Evolutionary conservation across 1,140 invertebrate genomes (phyloP), one percentile per base, ranked within the genome.

Genomic region (Lasioglossum albipes): DNA sequence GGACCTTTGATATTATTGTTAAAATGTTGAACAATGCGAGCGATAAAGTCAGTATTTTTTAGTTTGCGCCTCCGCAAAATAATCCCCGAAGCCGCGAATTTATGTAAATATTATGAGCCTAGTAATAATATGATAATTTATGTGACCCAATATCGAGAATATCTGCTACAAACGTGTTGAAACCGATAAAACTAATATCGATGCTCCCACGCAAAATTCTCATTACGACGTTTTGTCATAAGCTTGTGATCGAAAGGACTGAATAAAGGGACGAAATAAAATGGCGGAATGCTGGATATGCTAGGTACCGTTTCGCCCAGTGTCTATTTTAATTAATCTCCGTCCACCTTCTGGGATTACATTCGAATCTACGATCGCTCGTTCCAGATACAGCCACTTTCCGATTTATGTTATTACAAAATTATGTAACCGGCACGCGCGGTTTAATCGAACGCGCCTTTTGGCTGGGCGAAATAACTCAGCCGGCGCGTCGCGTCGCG

Each of bases 391-490:
- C 42, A 22, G 20, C 59, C 36, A 45, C 59, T 5, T 31, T 16
- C 13, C 41, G n/a, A 73, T 59, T 31, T 45, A 20, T 66, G 65
- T 76, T 52, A 22, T 42, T 75, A 66, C 45, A 79, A 79, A 66
- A 54, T 73, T 72, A 66, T 71, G 70, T 66, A 79, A 79, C 42
- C 31, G 42, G 42, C 54, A 77, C 66, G 27, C 68, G 49, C 31
- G 41, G 69, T 57, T 79, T 72, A 72, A 79, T 79, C 27, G 76
- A 79, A 72, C 61, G 22, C 49, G 31, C 12, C 49, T 66, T 49
- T 74, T 27, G 49, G 7, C 0, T 20, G 52, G 52, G 12, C 36
- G 22, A 18, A 20, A 74, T 74, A 52, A 72, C 45, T 64, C 57
- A 31, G 57, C 27, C 5, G 20, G 20, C 52, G 52, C 9, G 42